A percentile compares a stretch with the other conserved stretches of the same genome.
Evolutionary conservation across 2,888 invertebrate species (phyloP).

Genomic region (Ochlodes sylvanus): DNA sequence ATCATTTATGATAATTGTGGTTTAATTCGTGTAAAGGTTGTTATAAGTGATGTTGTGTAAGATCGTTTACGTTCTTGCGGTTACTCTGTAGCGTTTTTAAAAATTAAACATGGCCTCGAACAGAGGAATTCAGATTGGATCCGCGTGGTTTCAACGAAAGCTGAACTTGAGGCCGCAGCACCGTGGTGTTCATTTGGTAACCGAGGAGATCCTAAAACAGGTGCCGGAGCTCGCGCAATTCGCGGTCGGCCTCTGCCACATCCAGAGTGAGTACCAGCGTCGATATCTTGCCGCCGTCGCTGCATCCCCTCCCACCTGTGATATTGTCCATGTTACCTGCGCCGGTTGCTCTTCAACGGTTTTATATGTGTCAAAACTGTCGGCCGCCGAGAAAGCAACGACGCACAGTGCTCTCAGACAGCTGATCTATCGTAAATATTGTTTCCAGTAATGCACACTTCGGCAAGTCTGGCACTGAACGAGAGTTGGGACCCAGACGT

Average conservation of each 20-base stretch:
- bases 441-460: conserved; percentile 97
- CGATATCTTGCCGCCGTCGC: conserved; percentile 71
- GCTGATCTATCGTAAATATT: conserved; percentile 61
- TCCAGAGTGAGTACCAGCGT: conserved; percentile 93
- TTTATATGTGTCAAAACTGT: conserved; percentile 40
- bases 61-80: conserved; percentile 82
- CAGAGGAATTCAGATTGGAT: conserved; percentile 96
- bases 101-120: conserved; percentile 93
- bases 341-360: conserved; percentile 37
- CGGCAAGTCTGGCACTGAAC: conserved; percentile 98
- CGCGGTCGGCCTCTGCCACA: conserved; percentile 97
- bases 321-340: conserved; percentile 49
- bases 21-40: conserved; percentile 83
- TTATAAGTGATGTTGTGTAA: conserved; percentile 85
- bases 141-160: conserved; percentile 99
- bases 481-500: conserved; percentile 99
- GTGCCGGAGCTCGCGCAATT: conserved; percentile 97
- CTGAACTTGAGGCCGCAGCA: conserved; percentile 98
- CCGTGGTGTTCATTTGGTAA: conserved; percentile 98
- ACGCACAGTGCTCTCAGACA: conserved; percentile 50
- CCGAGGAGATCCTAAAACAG: conserved; percentile 97
- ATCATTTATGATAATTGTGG: conserved; percentile 89
- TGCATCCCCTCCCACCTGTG: conserved; percentile 70
- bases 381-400: conserved; percentile 16
- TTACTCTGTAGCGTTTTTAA: conserved; percentile 82